A percentile compares a stretch with the other conserved stretches of the same genome.
These are phyloP conservation scores for Neuroterus valhalla DNA, from an alignment of 1,140 invertebrate species.

Conservation along the genomic window DNA sequence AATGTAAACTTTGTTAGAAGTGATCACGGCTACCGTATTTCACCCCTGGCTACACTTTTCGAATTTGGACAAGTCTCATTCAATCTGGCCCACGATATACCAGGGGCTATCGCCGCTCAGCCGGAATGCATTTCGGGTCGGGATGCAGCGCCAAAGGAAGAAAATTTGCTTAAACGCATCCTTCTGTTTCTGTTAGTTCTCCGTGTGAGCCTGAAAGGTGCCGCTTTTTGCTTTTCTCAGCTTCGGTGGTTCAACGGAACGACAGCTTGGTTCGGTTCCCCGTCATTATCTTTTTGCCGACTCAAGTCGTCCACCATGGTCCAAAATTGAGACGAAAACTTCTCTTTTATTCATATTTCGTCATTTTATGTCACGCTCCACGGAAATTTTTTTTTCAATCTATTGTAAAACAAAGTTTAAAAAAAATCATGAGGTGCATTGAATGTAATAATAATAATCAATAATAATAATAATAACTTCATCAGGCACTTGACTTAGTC, in stretches of 20 bases:
- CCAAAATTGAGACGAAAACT: slow-evolving; percentile 30
- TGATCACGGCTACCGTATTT: slow-evolving; percentile 72
- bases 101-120: slow-evolving; percentile 65
- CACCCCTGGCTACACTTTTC: slow-evolving; percentile 69
- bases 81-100: slow-evolving; percentile 68
- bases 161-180: slow-evolving; percentile 40
- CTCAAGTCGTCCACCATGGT: background rate
- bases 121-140: slow-evolving; percentile 66
- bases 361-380: slow-evolving; percentile 33
- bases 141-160: slow-evolving; percentile 50
- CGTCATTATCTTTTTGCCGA: slow-evolving; percentile 38
- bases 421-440: no score
- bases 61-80: slow-evolving; percentile 49
- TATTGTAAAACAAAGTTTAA: no score
- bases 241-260: slow-evolving; percentile 39
- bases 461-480: no score
- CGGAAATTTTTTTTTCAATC: no score
- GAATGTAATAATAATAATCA: no score
- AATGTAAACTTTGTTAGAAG: slow-evolving; percentile 68
- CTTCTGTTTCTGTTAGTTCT: slow-evolving; percentile 55
- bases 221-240: slow-evolving; percentile 36
- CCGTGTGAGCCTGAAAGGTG: slow-evolving; percentile 49
- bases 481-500: no score
- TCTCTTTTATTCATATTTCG: slow-evolving; percentile 19
- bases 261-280: slow-evolving; percentile 43